phyloP scores from a whole-genome alignment of 92 coral and sea anemone genomes.

The Meandrina meandrites region DNA sequence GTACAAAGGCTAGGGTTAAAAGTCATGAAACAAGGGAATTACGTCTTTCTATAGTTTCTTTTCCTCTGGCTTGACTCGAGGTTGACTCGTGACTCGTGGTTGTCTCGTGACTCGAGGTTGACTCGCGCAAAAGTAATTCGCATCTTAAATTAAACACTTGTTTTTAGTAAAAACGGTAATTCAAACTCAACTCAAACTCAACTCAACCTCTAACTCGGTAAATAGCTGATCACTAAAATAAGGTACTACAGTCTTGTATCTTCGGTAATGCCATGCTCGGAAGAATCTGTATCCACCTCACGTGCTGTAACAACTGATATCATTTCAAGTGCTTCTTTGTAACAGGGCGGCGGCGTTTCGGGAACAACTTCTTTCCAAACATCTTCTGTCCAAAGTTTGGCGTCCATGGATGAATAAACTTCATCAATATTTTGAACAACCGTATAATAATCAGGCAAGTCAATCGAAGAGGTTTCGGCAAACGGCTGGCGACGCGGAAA shows the following conservation, averaged over 20 bases:
- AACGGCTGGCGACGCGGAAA: constrained; percentile 23
- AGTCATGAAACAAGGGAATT: too few species aligned
- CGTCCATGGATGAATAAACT: neutral
- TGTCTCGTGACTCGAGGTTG: too few species aligned
- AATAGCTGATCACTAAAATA: neutral
- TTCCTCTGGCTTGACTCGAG: too few species aligned
- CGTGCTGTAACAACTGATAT: neutral
- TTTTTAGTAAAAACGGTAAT: too few species aligned
- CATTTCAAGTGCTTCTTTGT: constrained; percentile 67
- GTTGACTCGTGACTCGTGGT: too few species aligned
- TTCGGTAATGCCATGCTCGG: neutral
- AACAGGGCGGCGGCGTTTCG: constrained; percentile 68
- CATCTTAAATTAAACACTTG: too few species aligned
- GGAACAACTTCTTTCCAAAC: neutral
- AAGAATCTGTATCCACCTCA: neutral
- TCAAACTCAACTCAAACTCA: too few species aligned
- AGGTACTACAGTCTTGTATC: neutral
- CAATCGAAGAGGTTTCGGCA: neutral
- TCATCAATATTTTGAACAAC: neutral
- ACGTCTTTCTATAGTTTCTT: too few species aligned
- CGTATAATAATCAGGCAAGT: constrained; percentile 21
- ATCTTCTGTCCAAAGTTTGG: neutral
- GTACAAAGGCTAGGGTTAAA: too few species aligned
- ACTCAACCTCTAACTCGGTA: too few species aligned
- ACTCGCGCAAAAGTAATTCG: too few species aligned